Evolutionary conservation across 2,113 vertebrate genomes (phyloP).

Genomic region (Hystrix brachyura): DNA sequence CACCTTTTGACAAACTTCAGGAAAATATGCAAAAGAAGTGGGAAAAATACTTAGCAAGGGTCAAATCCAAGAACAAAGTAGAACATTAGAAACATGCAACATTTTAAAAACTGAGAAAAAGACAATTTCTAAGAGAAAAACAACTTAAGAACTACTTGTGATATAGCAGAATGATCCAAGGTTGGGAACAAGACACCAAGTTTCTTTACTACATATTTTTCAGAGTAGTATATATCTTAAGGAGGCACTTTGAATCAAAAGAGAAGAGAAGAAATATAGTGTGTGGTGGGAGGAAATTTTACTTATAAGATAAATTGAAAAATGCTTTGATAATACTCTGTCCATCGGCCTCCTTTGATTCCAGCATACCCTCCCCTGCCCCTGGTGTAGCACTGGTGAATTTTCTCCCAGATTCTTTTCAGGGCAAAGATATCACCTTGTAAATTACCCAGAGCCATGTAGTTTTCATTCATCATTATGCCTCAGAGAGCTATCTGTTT

Average conservation of each 20-base stretch:
- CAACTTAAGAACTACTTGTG: neutral
- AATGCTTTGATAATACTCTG: neutral
- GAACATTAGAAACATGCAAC: neutral
- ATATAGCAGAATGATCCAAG: neutral
- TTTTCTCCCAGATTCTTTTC: neutral
- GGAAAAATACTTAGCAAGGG: neutral
- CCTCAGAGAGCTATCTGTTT: neutral
- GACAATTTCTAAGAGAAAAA: neutral
- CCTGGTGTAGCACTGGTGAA: neutral
- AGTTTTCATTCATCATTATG: neutral
- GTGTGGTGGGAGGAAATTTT: neutral
- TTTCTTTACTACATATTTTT: neutral
- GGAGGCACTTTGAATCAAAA: neutral
- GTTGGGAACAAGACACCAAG: neutral
- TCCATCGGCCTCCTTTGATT: neutral
- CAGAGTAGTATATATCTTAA: neutral
- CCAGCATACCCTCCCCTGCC: neutral
- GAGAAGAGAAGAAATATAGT: neutral
- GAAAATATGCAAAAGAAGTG: neutral
- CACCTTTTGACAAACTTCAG: neutral
- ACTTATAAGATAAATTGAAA: neutral
- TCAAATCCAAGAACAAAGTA: neutral
- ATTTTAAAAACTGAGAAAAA: slow-evolving; percentile 26
- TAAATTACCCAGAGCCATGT: neutral
- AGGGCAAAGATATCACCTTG: neutral